Conservation (phyloP, 2,888 invertebrate species). For the Temnothorax unifasciatus region DNA sequence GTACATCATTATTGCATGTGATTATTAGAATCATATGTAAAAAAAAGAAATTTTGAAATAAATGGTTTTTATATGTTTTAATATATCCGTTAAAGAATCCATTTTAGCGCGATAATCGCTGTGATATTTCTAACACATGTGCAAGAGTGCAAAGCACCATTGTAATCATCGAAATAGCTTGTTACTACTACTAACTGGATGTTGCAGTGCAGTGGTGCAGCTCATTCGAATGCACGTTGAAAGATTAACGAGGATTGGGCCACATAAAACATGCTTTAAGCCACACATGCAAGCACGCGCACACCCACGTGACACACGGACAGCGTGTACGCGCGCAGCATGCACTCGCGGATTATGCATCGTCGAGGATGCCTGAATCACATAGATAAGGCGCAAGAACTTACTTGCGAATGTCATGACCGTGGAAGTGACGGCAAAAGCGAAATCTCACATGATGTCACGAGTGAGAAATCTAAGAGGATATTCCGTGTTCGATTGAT, state of each 20-base stretch:
- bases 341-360: slow-evolving; percentile 58
- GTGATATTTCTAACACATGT: not conserved
- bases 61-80: not conserved
- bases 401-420: slow-evolving; percentile 52
- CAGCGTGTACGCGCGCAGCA: slow-evolving; percentile 22
- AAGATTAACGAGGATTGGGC: slow-evolving; percentile 52
- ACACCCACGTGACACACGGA: not conserved
- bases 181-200: slow-evolving; percentile 36
- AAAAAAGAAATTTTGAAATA: not conserved
- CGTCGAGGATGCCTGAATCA: slow-evolving; percentile 61
- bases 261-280: slow-evolving; percentile 40
- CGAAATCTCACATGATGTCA: slow-evolving; percentile 49
- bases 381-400: slow-evolving; percentile 61
- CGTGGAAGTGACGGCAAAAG: slow-evolving; percentile 37
- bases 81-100: not conserved
- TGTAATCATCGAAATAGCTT: slow-evolving; percentile 37
- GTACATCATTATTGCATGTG: not conserved
- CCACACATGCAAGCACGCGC: slow-evolving; percentile 2
- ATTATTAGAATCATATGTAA: not conserved
- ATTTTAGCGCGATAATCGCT: not conserved
- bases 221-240: slow-evolving; percentile 49
- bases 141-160: not conserved
- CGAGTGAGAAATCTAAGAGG: slow-evolving; percentile 50
- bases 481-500: slow-evolving; percentile 59
- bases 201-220: slow-evolving; percentile 18